A percentile compares a stretch with the other conserved stretches of the same genome.
These are phyloP conservation scores for Pristionchus arcanus DNA, from an alignment of 2,888 invertebrate species.

Conservation along the genomic window DNA sequence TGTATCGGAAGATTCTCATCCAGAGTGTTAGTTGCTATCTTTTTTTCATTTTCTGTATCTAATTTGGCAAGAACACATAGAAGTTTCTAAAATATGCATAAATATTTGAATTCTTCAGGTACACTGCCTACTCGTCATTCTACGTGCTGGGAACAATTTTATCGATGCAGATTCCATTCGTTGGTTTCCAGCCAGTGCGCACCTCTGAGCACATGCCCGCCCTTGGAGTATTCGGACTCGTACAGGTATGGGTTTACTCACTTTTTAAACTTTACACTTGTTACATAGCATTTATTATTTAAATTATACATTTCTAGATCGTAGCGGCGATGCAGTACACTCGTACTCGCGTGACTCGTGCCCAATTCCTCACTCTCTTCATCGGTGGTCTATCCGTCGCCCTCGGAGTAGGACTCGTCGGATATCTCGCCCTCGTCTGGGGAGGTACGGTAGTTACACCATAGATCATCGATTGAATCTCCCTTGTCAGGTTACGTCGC, in stretches of 20 bases:
- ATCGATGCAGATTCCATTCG: slow-evolving; percentile 91
- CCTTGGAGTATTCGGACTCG: slow-evolving; percentile 93
- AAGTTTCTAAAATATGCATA: background rate
- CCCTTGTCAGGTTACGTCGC: slow-evolving; percentile 87
- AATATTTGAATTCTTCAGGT: background rate
- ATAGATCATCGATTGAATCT: background rate
- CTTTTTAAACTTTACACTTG: background rate
- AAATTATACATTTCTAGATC: slow-evolving; percentile 63
- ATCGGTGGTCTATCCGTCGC: slow-evolving; percentile 85
- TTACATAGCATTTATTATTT: background rate
- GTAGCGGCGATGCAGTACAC: slow-evolving; percentile 75
- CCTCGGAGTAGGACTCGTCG: slow-evolving; percentile 90
- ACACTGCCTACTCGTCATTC: slow-evolving; percentile 92
- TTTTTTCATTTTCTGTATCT: background rate
- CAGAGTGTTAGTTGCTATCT: slow-evolving; percentile 1
- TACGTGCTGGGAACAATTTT: slow-evolving; percentile 94
- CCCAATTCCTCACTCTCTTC: slow-evolving; percentile 84
- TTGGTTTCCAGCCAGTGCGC: slow-evolving; percentile 97
- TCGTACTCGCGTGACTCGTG: slow-evolving; percentile 72
- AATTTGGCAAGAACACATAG: background rate
- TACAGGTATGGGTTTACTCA: slow-evolving; percentile 84
- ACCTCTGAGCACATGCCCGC: slow-evolving; percentile 99
- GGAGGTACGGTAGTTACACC: slow-evolving; percentile 58
- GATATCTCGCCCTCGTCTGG: slow-evolving; percentile 78
- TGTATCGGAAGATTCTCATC: slow-evolving; percentile 92